phyloP scores from a whole-genome alignment of 2,113 vertebrate genomes.

The Epinephelus cyanopodus region DNA sequence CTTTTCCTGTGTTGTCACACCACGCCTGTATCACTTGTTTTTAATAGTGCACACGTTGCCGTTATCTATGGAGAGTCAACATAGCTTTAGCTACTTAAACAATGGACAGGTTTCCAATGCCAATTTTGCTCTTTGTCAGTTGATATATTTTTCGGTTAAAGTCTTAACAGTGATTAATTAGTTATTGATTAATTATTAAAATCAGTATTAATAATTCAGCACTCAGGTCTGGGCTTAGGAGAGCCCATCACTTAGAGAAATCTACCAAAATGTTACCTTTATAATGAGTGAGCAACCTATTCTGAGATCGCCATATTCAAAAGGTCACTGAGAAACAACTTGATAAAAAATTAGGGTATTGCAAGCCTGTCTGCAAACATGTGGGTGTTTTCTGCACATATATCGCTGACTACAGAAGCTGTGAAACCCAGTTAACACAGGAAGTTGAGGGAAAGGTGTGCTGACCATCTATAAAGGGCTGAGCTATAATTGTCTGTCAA shows the following conservation, averaged over 20 bases:
- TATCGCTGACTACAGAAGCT: conserved; percentile 14
- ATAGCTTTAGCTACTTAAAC: neutral
- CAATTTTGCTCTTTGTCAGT: neutral
- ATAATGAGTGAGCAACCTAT: conserved; percentile 23
- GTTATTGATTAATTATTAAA: neutral
- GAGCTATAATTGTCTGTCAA: neutral
- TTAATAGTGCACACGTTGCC: neutral
- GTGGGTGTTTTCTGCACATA: conserved; percentile 37
- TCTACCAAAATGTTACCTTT: conserved; percentile 27
- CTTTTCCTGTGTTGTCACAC: no score
- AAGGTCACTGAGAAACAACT: conserved; percentile 13
- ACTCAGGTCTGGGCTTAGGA: neutral
- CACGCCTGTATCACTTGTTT: neutral
- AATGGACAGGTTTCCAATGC: neutral
- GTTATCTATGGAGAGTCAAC: neutral
- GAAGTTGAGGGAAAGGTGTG: conserved; percentile 35
- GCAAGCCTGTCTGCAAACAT: conserved; percentile 30
- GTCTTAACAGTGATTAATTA: neutral
- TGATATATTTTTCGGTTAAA: neutral
- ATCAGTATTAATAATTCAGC: neutral
- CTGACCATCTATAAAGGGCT: conserved; percentile 36
- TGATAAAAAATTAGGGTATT: neutral
- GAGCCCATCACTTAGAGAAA: neutral
- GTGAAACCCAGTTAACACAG: conserved; percentile 62
- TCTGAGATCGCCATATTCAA: neutral